Evolutionary conservation across 1,140 invertebrate species (phyloP), one percentile per base, ranked within the genome.

Genomic region (Hylaeus anthracinus): DNA sequence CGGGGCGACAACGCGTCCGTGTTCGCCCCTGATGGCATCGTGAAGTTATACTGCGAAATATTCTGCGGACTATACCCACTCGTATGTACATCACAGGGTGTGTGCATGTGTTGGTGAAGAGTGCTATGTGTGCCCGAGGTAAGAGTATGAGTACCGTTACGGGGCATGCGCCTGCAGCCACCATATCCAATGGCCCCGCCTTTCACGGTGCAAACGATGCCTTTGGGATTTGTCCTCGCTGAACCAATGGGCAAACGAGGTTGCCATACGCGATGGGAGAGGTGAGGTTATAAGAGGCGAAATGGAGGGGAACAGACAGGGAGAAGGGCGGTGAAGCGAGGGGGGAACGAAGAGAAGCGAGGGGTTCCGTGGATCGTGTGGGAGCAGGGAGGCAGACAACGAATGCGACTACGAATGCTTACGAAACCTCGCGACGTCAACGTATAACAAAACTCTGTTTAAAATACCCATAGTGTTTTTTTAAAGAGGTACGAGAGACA

Each of bases 211-310:
- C 84, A 67, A 72, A 88, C 87, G 90, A 92, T 90, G 86, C 90
- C 88, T 89, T 88, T 91, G 90, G 89, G 91, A 93, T 93, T 93
- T 92, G 92, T 92, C 89, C 86, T 79, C 81, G 56, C 81, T 84
- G 85, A 84, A 86, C 92, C 92, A 93, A 93, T 92, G 39, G 61
- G 76, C 53, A 58, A 15, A 39, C 37, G 55, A 55, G 66, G 70
- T 65, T 43, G 67, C 37, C 69, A 14, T 41, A 79, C 15, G 79
- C 81, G 82, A 80, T 48, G 83, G 72, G 81, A 84, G 84, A 76
- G 67, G 53, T 48, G 79, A 81, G 85, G 85, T 71, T 71, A 74
- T 60, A 51, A 41, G 53, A 64, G 65, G 3, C 41, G 61, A 66
- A 53, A 69, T 67, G 66, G 81, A 56, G 73, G 76, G 67, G 75